Evolutionary conservation across 2,797 vertebrate species (phyloP).

Genomic region (Anniella stebbinsi): DNA sequence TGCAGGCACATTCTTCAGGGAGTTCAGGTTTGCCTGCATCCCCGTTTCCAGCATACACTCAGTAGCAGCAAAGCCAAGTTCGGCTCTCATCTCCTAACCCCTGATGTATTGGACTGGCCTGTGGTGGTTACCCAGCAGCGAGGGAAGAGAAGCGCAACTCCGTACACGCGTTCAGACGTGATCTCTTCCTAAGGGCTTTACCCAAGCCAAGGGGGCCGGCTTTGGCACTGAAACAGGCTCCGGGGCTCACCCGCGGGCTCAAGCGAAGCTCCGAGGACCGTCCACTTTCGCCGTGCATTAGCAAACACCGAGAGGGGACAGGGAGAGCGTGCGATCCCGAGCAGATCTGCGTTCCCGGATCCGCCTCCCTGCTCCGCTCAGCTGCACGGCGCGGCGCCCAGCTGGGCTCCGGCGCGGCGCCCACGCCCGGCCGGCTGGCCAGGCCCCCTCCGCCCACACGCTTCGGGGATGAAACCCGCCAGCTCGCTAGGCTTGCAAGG

Average conservation of each 20-base stretch:
- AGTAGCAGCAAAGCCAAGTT: background rate
- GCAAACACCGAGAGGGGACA: background rate
- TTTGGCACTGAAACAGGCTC: background rate
- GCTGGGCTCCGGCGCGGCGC: background rate
- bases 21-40: background rate
- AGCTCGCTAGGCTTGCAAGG: slow-evolving; percentile 9
- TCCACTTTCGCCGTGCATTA: too few relatives aligned
- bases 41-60: background rate
- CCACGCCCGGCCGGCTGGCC: background rate
- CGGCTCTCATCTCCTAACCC: background rate
- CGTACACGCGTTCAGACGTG: background rate
- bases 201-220: background rate
- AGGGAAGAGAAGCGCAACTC: background rate
- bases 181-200: background rate
- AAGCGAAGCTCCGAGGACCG: fast-evolving
- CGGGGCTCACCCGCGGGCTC: background rate
- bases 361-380: background rate
- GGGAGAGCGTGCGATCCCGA: too few relatives aligned
- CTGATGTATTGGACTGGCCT: background rate
- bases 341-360: background rate
- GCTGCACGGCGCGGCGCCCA: background rate
- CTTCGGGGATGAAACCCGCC: background rate
- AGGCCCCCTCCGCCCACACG: background rate
- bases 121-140: too few relatives aligned
- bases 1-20: background rate